phyloP scores from a whole-genome alignment of 2,888 invertebrate species.

The Galeopsomyia nigrocyanea region DNA sequence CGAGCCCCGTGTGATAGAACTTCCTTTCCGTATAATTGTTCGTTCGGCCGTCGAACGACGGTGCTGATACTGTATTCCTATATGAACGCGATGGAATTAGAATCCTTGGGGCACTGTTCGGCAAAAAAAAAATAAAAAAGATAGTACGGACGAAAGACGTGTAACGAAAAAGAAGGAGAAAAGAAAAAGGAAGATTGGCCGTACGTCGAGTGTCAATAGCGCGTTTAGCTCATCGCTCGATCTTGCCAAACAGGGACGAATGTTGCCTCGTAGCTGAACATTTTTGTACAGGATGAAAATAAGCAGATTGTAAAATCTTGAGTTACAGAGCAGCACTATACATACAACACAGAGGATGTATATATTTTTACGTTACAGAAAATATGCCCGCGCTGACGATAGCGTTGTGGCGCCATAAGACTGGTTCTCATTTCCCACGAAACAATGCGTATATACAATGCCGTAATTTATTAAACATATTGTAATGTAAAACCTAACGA shows the following conservation, averaged over 20 bases:
- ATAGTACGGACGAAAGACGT: not conserved
- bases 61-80: constrained; percentile 43
- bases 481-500: constrained; percentile 66
- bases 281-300: constrained; percentile 68
- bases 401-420: constrained; percentile 65
- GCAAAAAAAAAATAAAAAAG: not conserved
- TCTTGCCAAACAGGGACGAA: constrained; percentile 45
- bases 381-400: constrained; percentile 65
- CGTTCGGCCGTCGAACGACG: constrained; percentile 45
- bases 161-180: not conserved
- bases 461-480: constrained; percentile 64
- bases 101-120: constrained; percentile 20
- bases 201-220: constrained; percentile 9
- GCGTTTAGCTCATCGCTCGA: constrained; percentile 15
- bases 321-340: constrained; percentile 70
- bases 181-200: not conserved
- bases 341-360: constrained; percentile 69
- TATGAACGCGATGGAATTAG: constrained; percentile 16
- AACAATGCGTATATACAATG: constrained; percentile 68
- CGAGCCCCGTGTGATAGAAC: not conserved
- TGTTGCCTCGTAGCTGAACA: constrained; percentile 63
- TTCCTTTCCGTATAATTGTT: constrained; percentile 28
- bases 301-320: constrained; percentile 68
- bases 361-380: constrained; percentile 70
- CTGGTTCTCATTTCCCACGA: constrained; percentile 69